Evolutionary conservation across 2,888 invertebrate species (phyloP), one percentile per base, ranked within the genome.

Genomic region (Meganola albula): DNA sequence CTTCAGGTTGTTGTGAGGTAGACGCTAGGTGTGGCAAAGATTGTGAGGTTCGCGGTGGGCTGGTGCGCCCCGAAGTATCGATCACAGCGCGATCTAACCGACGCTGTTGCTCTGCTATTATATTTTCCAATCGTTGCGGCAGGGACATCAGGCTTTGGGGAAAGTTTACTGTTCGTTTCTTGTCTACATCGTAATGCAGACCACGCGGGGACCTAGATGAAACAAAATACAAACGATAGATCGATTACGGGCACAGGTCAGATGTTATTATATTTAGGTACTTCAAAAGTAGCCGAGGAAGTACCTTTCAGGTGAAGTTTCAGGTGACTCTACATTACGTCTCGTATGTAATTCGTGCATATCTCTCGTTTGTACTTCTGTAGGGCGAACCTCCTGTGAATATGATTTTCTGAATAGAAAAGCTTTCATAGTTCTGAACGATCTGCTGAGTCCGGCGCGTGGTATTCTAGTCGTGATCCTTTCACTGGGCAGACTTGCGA

Each of bases 81-180:
- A 75, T 61, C 14, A 74, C 58, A 0, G 75, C 58, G 2, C 48
- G 48, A 49, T 77, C 74, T 18, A 79, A 46, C 2, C 72, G 55
- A 13, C 63, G 56, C 38, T 72, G 76, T 35, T 79, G 79, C 27
- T 71, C 65, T 1, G 63, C 64, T 16, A 74, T 68, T 38, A 74
- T 46, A 28, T 69, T 74, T 48, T 75, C 73, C 16, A 75, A 37
- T 1, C 76, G 57, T 35, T 80, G 80, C 2, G 74, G 73, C 6
- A 78, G 50, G 1, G 78, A 75, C n/a, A 73, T 49, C 23, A 75
- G 44, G 11, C 65, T 73, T 32, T 67, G 63, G 0, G 77, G 76
- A 38, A 80, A 80, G 52, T 76, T 77, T 24, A 80, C 77, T 1
- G 69, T 66, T 2, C 73, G 61, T 38, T 78, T 76, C 40, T 71